These are phyloP conservation scores for Australoheros facetus DNA, from an alignment of 2,797 vertebrate genomes.

Conservation along the genomic window DNA sequence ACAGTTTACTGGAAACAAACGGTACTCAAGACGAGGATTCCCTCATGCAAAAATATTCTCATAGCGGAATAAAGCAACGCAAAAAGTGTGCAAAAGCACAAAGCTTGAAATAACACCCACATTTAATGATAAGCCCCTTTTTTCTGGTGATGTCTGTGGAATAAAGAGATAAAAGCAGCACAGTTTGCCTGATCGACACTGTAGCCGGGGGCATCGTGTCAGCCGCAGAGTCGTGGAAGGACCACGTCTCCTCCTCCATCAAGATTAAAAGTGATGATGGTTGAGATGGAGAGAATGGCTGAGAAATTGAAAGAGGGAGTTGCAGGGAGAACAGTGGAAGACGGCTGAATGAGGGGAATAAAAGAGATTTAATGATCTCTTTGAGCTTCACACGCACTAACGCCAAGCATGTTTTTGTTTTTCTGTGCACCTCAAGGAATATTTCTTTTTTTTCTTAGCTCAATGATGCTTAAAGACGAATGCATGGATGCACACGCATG, in stretches of 20 bases:
- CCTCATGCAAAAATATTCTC: conserved; percentile 5
- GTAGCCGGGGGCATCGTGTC: conserved; percentile 56
- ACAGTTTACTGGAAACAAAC: background rate
- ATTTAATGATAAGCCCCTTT: conserved; percentile 34
- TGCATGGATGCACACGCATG: conserved; percentile 12
- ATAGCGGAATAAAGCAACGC: background rate
- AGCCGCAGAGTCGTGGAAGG: conserved; percentile 37
- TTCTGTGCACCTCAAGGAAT: conserved; percentile 48
- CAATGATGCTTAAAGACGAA: conserved; percentile 32
- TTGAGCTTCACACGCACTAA: conserved; percentile 13
- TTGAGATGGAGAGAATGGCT: conserved; percentile 27
- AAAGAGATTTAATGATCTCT: conserved; percentile 47
- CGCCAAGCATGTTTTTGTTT: conserved; percentile 36
- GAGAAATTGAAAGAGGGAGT: conserved; percentile 1
- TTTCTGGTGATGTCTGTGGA: conserved; percentile 40
- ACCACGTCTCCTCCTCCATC: conserved; percentile 40
- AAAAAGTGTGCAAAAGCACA: conserved; percentile 7
- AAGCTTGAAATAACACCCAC: conserved; percentile 19
- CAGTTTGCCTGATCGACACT: conserved; percentile 52
- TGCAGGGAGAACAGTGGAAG: background rate
- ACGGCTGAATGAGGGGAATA: conserved; percentile 20
- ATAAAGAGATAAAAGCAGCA: conserved; percentile 58
- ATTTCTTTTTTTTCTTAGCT: conserved; percentile 25
- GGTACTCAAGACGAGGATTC: background rate
- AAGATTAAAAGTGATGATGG: conserved; percentile 49